Evolutionary conservation across 2,888 invertebrate genomes (phyloP).

Genomic region (Agrotis exclamationis): DNA sequence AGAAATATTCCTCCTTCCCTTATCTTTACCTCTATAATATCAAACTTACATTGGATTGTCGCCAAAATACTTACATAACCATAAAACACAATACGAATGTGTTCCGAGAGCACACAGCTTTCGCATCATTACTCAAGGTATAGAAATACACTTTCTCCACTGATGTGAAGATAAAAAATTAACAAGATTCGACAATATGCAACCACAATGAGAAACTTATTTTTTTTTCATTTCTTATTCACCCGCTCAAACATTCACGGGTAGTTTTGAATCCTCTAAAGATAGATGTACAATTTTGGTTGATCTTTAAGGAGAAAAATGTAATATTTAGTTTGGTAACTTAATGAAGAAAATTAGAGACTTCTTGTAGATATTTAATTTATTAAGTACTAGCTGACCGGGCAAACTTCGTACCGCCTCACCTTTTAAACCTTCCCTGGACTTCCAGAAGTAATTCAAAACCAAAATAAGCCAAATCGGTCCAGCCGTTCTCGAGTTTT

Average conservation of each 20-base stretch:
- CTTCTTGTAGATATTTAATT: too few relatives aligned
- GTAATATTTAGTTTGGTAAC: too few relatives aligned
- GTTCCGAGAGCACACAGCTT: slow-evolving; percentile 57
- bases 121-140: slow-evolving; percentile 29
- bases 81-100: slow-evolving; percentile 48
- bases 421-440: too few relatives aligned
- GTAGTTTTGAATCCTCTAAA: not conserved
- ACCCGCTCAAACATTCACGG: not conserved
- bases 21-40: not conserved
- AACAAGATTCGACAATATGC: slow-evolving; percentile 5
- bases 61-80: slow-evolving; percentile 45
- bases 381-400: too few relatives aligned
- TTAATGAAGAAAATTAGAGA: not conserved
- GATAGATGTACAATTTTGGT: not conserved
- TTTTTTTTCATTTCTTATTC: too few relatives aligned
- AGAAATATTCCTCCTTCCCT: too few relatives aligned
- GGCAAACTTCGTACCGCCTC: too few relatives aligned
- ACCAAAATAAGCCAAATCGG: too few relatives aligned
- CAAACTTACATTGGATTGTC: slow-evolving; percentile 17
- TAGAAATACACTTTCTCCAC: slow-evolving; percentile 58
- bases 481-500: too few relatives aligned
- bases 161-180: slow-evolving; percentile 41
- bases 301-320: not conserved
- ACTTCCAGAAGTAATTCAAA: too few relatives aligned
- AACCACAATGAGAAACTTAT: too few relatives aligned